phyloP scores from a whole-genome alignment of 2,888 invertebrate species.

The Aphidius colemani region DNA sequence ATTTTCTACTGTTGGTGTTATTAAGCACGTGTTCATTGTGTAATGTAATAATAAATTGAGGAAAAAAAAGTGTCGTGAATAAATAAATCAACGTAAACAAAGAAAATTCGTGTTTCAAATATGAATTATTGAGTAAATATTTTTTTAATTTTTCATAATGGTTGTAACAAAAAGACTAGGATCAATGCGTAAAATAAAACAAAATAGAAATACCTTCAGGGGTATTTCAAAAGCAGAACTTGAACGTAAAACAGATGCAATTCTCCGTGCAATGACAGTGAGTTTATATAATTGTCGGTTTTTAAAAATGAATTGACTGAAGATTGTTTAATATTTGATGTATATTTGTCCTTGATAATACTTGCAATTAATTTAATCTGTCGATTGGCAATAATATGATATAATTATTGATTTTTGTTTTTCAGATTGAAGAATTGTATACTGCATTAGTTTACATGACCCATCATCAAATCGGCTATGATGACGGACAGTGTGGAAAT shows the following conservation, averaged over 20 bases:
- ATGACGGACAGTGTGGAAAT: constrained; percentile 73
- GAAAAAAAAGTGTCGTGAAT: too few relatives aligned
- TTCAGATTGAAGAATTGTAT: constrained; percentile 84
- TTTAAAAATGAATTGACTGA: constrained; percentile 2
- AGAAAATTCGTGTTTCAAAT: not conserved
- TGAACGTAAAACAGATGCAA: constrained; percentile 73
- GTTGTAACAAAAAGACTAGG: constrained; percentile 55
- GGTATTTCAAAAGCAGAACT: constrained; percentile 79
- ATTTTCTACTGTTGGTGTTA: too few relatives aligned
- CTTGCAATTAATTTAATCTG: not conserved
- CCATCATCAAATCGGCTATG: constrained; percentile 82
- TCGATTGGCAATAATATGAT: not conserved
- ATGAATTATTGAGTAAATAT: not conserved
- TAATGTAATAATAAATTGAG: too few relatives aligned
- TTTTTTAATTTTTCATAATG: constrained; percentile 1
- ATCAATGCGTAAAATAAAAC: constrained; percentile 52
- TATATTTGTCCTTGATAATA: constrained; percentile 1
- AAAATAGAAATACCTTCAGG: constrained; percentile 71
- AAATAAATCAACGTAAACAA: too few relatives aligned
- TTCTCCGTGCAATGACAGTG: constrained; percentile 82
- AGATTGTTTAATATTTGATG: constrained; percentile 20
- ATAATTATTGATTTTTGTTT: constrained; percentile 25
- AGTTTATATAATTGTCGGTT: constrained; percentile 57
- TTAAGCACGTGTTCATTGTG: too few relatives aligned
- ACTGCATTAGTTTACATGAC: constrained; percentile 82